Evolutionary conservation across 2,113 vertebrate genomes (phyloP), one percentile per base, ranked within the genome.

Genomic region (Pholis gunnellus): DNA sequence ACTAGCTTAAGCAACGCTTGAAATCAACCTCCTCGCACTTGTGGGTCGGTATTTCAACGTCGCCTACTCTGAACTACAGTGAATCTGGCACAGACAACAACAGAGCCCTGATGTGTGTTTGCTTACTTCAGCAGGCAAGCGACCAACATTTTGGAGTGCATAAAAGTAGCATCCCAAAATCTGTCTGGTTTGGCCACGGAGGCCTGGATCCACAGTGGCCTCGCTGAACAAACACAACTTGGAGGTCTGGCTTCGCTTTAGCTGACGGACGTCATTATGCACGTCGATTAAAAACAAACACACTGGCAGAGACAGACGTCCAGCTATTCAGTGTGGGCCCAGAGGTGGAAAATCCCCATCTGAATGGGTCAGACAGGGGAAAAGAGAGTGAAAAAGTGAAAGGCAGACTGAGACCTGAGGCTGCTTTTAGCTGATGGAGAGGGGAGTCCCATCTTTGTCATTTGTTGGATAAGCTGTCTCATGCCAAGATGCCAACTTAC

Each of bases 231-330:
- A 90, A 89, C 87, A 88, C 65, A 88, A 89, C 86, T 75, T 46
- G 91, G 90, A 89, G 78, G 89, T 92, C 92, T 92, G 87, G 86
- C 87, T 85, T 85, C 31, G 56, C 79, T 86, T 87, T 72, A 63
- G 81, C 88, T 91, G 87, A 84, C 20, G 36, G 73, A 82, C 36
- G 68, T 87, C 87, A 87, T 89, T 83, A 90, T 86, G 79, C 78
- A 84, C 36, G 36, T 67, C 44, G 29, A 87, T 93, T 78, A 78
- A 91, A 92, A 91, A 85, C 82, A 92, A 92, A 92, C 91, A 90
- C 36, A 38, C 73, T 56, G 44, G 69, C 73, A 65, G 38, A 75
- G 81, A 64, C 64, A 84, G 64, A 76, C 2, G 18, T 88, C 85
- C 85, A 90, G 83, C 66, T 84, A 79, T 79, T 81, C 66, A 61